Conservation (phyloP, 2,888 invertebrate species). For the Pollenia griseotomentosa region DNA sequence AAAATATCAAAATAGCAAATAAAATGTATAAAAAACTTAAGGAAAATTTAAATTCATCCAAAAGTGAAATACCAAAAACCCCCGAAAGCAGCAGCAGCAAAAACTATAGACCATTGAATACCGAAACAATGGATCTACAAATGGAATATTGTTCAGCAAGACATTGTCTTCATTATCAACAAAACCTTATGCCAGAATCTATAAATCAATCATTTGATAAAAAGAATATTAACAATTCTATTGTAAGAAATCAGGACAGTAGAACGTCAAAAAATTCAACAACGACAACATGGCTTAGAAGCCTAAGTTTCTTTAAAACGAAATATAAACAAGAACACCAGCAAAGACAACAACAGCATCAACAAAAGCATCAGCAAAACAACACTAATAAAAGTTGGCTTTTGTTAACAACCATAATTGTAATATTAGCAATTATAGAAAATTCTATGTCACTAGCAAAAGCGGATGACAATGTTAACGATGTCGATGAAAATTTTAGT, state of each 20-base stretch:
- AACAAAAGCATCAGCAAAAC: constrained; percentile 33
- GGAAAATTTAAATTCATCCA: constrained; percentile 15
- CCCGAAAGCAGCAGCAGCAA: not conserved
- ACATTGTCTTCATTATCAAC: constrained; percentile 9
- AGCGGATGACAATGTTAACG: constrained; percentile 65
- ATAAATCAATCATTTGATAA: constrained; percentile 72
- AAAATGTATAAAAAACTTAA: constrained; percentile 49
- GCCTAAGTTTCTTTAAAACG: constrained; percentile 48
- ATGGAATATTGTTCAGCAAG: constrained; percentile 4
- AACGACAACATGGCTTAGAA: constrained; percentile 45
- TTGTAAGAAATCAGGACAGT: constrained; percentile 74
- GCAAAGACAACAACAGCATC: constrained; percentile 28
- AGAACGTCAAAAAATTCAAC: constrained; percentile 60
- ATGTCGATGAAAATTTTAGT: constrained; percentile 41
- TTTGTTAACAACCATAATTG: constrained; percentile 60
- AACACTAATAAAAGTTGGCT: constrained; percentile 54
- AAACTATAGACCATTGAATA: constrained; percentile 1
- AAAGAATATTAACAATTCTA: constrained; percentile 66
- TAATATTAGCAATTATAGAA: constrained; percentile 54
- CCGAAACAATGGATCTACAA: constrained; percentile 19
- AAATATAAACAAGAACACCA: constrained; percentile 43
- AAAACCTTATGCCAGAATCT: constrained; percentile 56
- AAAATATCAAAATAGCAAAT: not conserved
- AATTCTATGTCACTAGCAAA: constrained; percentile 61
- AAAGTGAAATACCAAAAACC: constrained; percentile 27